Evolutionary conservation across 30 jellyfish, hydroid and myxozoan species (phyloP).

Genomic region (Turritopsis dohrnii): DNA sequence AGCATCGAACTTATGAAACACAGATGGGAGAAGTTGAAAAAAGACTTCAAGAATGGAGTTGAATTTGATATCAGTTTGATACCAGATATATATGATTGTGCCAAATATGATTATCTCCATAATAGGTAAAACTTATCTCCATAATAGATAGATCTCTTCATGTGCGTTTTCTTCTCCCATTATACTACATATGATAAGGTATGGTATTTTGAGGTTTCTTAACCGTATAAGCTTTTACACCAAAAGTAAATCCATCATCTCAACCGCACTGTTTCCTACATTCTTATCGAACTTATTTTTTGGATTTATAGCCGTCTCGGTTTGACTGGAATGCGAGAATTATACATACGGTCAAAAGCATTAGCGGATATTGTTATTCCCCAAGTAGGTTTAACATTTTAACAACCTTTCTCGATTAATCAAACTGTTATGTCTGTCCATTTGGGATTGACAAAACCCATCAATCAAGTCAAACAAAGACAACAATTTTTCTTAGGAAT

Average conservation of each 20-base stretch:
- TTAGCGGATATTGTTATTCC: slow-evolving; percentile 85
- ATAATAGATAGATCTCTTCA: background rate
- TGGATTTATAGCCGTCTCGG: slow-evolving; percentile 36
- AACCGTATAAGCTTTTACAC: no score
- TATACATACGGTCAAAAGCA: slow-evolving; percentile 50
- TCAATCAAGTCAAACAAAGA: background rate
- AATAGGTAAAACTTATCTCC: slow-evolving; percentile 46
- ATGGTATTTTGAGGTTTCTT: no score
- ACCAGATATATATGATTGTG: slow-evolving; percentile 96
- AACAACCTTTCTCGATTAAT: background rate
- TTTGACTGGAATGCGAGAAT: slow-evolving; percentile 52
- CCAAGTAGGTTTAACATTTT: slow-evolving; percentile 37
- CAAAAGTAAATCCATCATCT: no score
- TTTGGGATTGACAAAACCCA: background rate
- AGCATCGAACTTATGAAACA: slow-evolving; percentile 60
- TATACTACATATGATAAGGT: no score
- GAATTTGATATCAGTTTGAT: slow-evolving; percentile 84
- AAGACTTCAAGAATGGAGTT: slow-evolving; percentile 38
- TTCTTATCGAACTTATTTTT: no score
- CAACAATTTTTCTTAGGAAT: slow-evolving; percentile 40
- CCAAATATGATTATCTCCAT: slow-evolving; percentile 76
- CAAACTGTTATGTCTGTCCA: background rate
- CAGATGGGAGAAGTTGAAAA: slow-evolving; percentile 82
- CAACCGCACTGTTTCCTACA: no score
- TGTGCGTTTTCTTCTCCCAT: no score